Evolutionary conservation across 2,113 vertebrate species (phyloP).

Genomic region (Labrus mixtus): DNA sequence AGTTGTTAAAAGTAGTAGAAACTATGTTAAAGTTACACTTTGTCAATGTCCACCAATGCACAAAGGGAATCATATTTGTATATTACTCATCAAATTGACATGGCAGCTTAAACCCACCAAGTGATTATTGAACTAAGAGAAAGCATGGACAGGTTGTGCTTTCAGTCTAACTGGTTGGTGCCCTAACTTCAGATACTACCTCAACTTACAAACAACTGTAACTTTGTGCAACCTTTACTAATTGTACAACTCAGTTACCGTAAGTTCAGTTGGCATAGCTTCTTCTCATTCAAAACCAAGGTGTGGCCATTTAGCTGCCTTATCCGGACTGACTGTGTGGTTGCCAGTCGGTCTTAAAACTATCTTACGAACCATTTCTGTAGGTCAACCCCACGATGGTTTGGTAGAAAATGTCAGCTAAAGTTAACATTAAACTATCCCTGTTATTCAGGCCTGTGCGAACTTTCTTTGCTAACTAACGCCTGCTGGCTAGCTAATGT

Average conservation of each 20-base stretch:
- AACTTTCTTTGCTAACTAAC: constrained; percentile 68
- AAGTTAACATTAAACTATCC: constrained; percentile 39
- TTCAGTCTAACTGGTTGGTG: neutral
- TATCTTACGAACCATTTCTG: neutral
- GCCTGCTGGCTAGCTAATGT: constrained; percentile 53
- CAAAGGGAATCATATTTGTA: neutral
- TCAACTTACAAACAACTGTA: neutral
- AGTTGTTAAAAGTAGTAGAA: constrained; percentile 35
- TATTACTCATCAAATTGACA: constrained; percentile 3
- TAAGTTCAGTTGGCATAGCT: constrained; percentile 53
- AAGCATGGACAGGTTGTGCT: constrained; percentile 1
- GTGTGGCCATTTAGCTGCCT: constrained; percentile 77
- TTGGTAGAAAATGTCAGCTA: constrained; percentile 27
- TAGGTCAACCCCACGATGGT: constrained; percentile 13
- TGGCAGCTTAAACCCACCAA: neutral
- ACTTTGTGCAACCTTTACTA: neutral
- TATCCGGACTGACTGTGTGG: constrained; percentile 44
- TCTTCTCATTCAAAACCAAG: constrained; percentile 78
- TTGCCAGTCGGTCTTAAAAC: constrained; percentile 32
- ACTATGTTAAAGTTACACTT: constrained; percentile 40
- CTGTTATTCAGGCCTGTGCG: constrained; percentile 31
- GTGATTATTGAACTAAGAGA: neutral
- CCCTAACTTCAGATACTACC: neutral
- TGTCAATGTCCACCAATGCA: neutral
- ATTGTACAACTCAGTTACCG: neutral